Base-by-base conservation (phyloP, 1,140 invertebrate species). In the Leptopilina boulardi region DNA sequence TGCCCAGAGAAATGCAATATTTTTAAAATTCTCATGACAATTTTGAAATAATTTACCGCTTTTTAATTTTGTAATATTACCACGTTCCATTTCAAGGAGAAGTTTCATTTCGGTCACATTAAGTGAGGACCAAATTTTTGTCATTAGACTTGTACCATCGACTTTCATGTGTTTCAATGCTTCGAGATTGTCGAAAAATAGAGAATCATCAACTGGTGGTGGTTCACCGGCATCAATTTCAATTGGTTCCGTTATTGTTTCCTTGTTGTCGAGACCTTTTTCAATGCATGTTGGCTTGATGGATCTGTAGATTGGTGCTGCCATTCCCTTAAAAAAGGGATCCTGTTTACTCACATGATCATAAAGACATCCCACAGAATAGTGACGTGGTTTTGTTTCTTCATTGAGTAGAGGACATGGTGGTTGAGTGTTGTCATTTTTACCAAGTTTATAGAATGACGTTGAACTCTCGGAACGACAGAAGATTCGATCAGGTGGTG, bases 121-220 rank as follows among this genome's bases (percentile, higher is more conserved):
- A 3, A 91, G 79, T 0, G 85, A 86, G 0, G 91, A 89, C 87
- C 91, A 89, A 44, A 92, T 87, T 1, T 84, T 85, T 0, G 89
- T 90, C 73, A 90, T 89, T 5, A 92, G 84, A 23, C 89, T 90
- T 5, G 86, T 87, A 0, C 89, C 86, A 54, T 90, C 91, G 13
- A 92, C 78, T 18, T 91, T 88, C 1, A 87, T 86, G 19, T 88
- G 85, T 38, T 85, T 85, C 10, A 86, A 81, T 5, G 86, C 78
- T n/a, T 88, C 85, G 2, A 90, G 74, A 71, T 89, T 91, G 77
- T 90, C 87, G 75, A 91, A 91, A 72, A 90, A 91, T 0, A 91
- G 81, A 0, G 89, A 90, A 4, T 90, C 87, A 72, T 89, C 90
- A 4, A 83, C 84, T 0, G 89, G 89, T 6, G 90, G 88, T 9